Evolutionary conservation across 2,113 vertebrate genomes (phyloP).

Genomic region (Accipiter virgatus): DNA sequence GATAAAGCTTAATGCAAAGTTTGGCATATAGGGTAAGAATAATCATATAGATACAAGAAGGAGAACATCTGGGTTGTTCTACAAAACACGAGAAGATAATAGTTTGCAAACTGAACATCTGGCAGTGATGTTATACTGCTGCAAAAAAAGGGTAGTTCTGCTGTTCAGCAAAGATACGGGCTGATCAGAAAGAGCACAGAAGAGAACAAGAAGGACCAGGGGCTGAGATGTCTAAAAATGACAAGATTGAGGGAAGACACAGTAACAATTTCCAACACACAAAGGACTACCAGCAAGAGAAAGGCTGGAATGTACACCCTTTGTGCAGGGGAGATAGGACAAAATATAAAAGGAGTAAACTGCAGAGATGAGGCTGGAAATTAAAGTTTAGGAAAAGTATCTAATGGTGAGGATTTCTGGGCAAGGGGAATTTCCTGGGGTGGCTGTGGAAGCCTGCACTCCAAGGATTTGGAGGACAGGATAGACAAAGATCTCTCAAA

Average conservation of each 20-base stretch:
- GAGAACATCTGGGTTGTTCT: background rate
- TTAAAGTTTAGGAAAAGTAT: background rate
- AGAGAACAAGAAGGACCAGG: background rate
- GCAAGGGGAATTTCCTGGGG: background rate
- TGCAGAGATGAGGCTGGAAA: background rate
- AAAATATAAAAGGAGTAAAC: fast-evolving
- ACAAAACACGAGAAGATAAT: background rate
- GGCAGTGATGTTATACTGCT: background rate
- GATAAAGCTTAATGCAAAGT: background rate
- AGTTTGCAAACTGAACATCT: background rate
- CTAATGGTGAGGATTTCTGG: background rate
- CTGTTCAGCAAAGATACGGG: background rate
- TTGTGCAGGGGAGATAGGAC: background rate
- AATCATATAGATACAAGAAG: background rate
- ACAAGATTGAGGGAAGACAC: background rate
- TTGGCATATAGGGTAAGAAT: background rate
- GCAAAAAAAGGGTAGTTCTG: background rate
- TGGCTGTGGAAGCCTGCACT: background rate
- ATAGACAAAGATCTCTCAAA: background rate
- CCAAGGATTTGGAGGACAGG: background rate
- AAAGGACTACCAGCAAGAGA: background rate
- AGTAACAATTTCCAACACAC: background rate
- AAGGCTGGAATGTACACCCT: background rate
- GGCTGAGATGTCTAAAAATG: background rate
- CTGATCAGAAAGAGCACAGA: background rate